phyloP scores from a whole-genome alignment of 2,113 vertebrate species.

The Indicator indicator region DNA sequence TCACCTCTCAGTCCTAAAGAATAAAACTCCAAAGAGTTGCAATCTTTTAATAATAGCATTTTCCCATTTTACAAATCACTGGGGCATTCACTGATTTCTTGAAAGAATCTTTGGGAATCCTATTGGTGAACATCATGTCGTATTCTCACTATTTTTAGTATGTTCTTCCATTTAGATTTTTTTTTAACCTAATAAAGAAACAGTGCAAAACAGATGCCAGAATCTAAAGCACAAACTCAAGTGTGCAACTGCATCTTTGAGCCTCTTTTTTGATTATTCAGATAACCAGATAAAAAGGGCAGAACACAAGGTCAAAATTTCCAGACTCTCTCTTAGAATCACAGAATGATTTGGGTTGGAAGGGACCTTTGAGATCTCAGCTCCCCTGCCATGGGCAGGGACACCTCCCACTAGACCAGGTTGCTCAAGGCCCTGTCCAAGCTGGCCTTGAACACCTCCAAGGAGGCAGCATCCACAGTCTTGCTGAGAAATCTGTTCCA shows the following conservation, averaged over 20 bases:
- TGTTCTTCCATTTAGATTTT: conserved; percentile 46
- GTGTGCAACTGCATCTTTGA: background rate
- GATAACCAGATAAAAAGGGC: background rate
- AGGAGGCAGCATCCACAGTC: no score
- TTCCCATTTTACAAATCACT: background rate
- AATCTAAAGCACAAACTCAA: conserved; percentile 10
- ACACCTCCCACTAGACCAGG: no score
- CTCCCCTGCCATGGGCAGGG: no score
- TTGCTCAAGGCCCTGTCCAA: no score
- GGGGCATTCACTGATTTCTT: background rate
- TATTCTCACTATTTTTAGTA: background rate
- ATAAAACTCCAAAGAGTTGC: background rate
- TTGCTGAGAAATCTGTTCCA: no score
- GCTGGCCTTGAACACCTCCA: no score
- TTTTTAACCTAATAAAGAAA: conserved; percentile 12
- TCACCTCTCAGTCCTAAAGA: conserved; percentile 19
- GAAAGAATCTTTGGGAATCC: background rate
- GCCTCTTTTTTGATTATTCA: background rate
- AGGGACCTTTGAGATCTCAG: no score
- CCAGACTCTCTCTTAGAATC: background rate
- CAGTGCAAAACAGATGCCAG: background rate
- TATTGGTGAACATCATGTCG: background rate
- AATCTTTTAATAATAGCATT: background rate
- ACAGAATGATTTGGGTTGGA: no score
- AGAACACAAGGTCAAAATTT: background rate